Evolutionary conservation across 2,797 vertebrate species (phyloP).

Genomic region (Rhadinocentrus ornatus): DNA sequence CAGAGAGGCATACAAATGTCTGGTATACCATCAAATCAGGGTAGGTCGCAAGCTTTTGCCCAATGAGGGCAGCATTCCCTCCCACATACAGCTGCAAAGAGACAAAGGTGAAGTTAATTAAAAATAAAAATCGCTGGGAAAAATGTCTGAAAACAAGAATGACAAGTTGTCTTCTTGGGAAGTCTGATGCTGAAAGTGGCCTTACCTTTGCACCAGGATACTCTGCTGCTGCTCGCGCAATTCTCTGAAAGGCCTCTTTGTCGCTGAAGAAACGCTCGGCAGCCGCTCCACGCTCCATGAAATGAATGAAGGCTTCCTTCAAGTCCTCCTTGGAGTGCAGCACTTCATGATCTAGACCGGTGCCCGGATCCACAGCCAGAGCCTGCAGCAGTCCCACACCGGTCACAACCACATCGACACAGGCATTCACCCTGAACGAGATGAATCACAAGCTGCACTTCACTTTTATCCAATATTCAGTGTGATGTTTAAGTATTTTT

Average conservation of each 20-base stretch:
- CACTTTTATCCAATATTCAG: background rate
- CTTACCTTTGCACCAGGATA: slow-evolving; percentile 91
- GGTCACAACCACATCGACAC: slow-evolving; percentile 94
- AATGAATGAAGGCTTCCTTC: slow-evolving; percentile 90
- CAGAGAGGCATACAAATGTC: background rate
- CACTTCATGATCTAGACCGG: slow-evolving; percentile 85
- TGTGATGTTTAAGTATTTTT: background rate
- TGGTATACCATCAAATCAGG: slow-evolving; percentile 87
- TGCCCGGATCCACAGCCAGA: slow-evolving; percentile 85
- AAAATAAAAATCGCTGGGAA: background rate
- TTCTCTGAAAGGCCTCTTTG: slow-evolving; percentile 83
- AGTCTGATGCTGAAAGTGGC: background rate
- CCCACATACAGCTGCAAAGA: slow-evolving; percentile 92
- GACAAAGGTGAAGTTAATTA: slow-evolving; percentile 6
- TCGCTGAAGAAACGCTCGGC: slow-evolving; percentile 96
- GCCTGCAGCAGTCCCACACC: slow-evolving; percentile 93
- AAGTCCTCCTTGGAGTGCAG: slow-evolving; percentile 87
- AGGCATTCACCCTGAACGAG: slow-evolving; percentile 90
- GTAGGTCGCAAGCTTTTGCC: slow-evolving; percentile 92
- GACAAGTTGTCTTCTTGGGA: background rate
- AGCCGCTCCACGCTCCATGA: slow-evolving; percentile 91
- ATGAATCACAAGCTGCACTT: background rate
- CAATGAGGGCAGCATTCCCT: slow-evolving; percentile 98
- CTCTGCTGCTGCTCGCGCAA: slow-evolving; percentile 87
- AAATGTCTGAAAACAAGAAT: background rate